A percentile compares a stretch with the other conserved stretches of the same genome.
phyloP scores from a whole-genome alignment of 2,113 vertebrate species.

The Mesembrinibis cayennensis region DNA sequence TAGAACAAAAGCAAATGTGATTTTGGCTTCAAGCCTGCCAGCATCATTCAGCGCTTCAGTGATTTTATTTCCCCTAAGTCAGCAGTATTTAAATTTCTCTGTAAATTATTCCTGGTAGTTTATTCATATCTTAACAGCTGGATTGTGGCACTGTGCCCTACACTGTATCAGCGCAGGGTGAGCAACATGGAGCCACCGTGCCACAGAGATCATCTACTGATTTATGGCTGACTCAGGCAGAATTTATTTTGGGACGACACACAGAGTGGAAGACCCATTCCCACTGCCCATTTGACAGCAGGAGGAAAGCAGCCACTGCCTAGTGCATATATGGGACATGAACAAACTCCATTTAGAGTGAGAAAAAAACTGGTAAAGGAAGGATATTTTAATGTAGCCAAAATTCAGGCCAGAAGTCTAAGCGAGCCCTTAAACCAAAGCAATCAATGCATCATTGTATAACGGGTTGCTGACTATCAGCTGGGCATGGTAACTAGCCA shows the following conservation, averaged over 20 bases:
- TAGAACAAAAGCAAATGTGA: slow-evolving; percentile 37
- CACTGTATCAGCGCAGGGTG: background rate
- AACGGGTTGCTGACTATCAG: background rate
- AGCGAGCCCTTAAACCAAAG: background rate
- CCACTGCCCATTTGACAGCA: background rate
- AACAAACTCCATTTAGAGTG: background rate
- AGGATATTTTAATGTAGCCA: background rate
- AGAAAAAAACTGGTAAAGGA: background rate
- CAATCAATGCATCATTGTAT: background rate
- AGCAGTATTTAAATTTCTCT: slow-evolving; percentile 58
- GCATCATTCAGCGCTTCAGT: background rate
- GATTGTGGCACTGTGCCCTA: background rate
- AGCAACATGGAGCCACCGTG: background rate
- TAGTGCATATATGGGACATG: background rate
- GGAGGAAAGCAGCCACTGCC: background rate
- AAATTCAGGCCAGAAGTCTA: background rate
- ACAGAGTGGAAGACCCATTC: background rate
- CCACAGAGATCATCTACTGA: background rate
- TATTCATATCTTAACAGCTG: slow-evolving; percentile 41
- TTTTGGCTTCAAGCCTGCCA: slow-evolving; percentile 28
- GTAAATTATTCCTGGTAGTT: slow-evolving; percentile 11
- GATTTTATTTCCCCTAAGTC: slow-evolving; percentile 26
- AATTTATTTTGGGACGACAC: background rate
- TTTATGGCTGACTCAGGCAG: background rate
- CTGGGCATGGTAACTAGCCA: background rate